These are phyloP conservation scores for Myodes glareolus DNA, from an alignment of 2,113 vertebrate genomes.

Conservation along the genomic window DNA sequence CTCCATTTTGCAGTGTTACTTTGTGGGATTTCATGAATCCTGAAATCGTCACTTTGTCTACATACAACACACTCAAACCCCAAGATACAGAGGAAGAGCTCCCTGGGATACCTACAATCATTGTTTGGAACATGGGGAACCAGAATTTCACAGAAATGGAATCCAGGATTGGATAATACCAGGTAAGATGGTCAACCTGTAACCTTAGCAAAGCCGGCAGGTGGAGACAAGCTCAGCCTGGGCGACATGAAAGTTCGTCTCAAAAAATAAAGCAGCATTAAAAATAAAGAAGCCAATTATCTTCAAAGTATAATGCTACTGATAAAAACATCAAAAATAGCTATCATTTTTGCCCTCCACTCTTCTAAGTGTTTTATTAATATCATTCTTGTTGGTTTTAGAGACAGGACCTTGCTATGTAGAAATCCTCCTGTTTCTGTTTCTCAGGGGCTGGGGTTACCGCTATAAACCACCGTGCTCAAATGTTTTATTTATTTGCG, in stretches of 20 bases:
- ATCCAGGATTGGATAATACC: neutral
- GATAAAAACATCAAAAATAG: neutral
- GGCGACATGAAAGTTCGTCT: neutral
- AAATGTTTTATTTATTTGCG: neutral
- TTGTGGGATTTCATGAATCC: neutral
- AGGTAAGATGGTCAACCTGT: neutral
- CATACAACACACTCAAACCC: neutral
- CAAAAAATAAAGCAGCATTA: neutral
- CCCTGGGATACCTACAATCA: neutral
- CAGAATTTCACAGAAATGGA: neutral
- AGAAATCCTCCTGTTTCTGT: neutral
- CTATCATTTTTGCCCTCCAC: neutral
- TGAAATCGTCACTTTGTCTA: neutral
- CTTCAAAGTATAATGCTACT: neutral
- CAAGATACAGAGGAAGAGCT: neutral
- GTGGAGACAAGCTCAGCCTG: neutral
- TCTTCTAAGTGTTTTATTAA: neutral
- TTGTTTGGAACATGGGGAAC: neutral
- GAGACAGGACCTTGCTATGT: neutral
- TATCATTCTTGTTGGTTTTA: neutral
- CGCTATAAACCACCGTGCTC: neutral
- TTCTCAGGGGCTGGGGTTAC: neutral
- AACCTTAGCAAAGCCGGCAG: accelerated
- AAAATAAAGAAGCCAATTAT: neutral
- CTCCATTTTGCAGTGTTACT: neutral